A percentile compares a stretch with the other conserved stretches of the same genome.
phyloP scores from a whole-genome alignment of 2,113 vertebrate genomes.

The Phalacrocorax brasilianus region DNA sequence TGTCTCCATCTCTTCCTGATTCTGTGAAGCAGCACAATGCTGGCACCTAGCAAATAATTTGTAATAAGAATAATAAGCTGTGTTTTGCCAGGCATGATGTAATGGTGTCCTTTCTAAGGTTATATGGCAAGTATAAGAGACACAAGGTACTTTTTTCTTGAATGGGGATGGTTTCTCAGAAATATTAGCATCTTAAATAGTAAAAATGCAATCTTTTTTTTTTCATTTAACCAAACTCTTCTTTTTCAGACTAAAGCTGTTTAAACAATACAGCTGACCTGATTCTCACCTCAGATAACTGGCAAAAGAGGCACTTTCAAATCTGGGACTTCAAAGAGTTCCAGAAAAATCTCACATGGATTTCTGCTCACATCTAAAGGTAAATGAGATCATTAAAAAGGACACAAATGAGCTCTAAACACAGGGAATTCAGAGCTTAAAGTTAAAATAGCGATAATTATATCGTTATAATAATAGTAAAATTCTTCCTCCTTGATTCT shows the following conservation, averaged over 20 bases:
- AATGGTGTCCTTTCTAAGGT: background rate
- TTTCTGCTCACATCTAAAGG: background rate
- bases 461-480: background rate
- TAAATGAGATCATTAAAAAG: slow-evolving; percentile 19
- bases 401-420: background rate
- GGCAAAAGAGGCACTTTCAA: slow-evolving; percentile 28
- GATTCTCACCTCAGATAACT: slow-evolving; percentile 52
- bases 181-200: background rate
- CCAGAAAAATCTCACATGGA: slow-evolving; percentile 8
- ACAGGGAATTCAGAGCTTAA: background rate
- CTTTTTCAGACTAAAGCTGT: slow-evolving; percentile 40
- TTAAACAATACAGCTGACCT: slow-evolving; percentile 48
- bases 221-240: background rate
- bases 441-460: background rate
- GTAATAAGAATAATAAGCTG: background rate
- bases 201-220: background rate
- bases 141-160: background rate
- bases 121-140: background rate
- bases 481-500: background rate
- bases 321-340: slow-evolving; percentile 19
- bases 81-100: slow-evolving; percentile 20
- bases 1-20: background rate
- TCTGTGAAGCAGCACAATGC: background rate
- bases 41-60: background rate
- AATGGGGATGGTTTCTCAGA: slow-evolving; percentile 18